Evolutionary conservation across 2,888 invertebrate species (phyloP).

Genomic region (Cryptus armator): DNA sequence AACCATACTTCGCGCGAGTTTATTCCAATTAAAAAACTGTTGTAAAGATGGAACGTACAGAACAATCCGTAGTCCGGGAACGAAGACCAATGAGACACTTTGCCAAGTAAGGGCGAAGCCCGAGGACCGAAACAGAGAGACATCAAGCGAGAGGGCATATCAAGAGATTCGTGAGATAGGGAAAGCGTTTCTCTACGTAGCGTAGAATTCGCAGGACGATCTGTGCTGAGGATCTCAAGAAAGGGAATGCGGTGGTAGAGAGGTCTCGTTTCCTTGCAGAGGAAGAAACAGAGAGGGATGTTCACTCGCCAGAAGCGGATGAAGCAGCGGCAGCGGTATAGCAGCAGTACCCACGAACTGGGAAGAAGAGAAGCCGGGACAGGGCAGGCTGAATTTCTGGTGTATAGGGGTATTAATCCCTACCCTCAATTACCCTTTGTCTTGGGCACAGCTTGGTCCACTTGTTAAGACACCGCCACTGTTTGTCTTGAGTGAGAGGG

Average conservation of each 20-base stretch:
- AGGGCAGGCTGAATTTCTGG: conserved; percentile 74
- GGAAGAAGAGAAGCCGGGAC: conserved; percentile 43
- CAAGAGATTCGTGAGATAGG: conserved; percentile 32
- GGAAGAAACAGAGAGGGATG: conserved; percentile 66
- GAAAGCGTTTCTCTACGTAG: conserved; percentile 21
- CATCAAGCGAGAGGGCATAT: conserved; percentile 20
- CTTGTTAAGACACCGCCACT: conserved; percentile 86
- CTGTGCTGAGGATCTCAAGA: conserved; percentile 59
- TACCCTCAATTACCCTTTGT: conserved; percentile 86
- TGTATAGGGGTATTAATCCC: conserved; percentile 85
- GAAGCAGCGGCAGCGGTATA: conserved; percentile 53
- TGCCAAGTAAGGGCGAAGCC: background rate
- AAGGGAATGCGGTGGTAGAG: conserved; percentile 63
- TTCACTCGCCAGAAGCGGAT: conserved; percentile 51
- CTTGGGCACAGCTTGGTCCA: conserved; percentile 85
- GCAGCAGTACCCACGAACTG: conserved; percentile 32
- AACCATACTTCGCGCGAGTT: background rate
- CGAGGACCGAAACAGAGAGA: background rate
- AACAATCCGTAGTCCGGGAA: background rate
- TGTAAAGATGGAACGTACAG: background rate
- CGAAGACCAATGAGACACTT: background rate
- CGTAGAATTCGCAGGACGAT: conserved; percentile 40
- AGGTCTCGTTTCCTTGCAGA: conserved; percentile 60
- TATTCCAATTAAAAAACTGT: background rate
- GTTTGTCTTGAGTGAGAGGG: conserved; percentile 84